A percentile compares a stretch with the other conserved stretches of the same genome.
phyloP scores from a whole-genome alignment of 2,888 invertebrate genomes.

The Argyresthia albistria region DNA sequence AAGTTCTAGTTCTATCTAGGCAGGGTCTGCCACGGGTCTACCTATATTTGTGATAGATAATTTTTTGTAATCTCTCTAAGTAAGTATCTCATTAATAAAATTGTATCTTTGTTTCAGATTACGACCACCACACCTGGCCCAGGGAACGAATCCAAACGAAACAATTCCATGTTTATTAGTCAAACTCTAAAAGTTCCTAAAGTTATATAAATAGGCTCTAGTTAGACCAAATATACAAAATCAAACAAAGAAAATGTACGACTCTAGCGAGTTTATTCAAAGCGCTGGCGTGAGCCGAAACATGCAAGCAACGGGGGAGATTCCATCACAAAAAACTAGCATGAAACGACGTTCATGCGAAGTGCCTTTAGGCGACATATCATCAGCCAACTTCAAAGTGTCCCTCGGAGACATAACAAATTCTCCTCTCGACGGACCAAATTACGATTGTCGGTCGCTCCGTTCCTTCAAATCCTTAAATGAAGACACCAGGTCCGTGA shows the following conservation, averaged over 20 bases:
- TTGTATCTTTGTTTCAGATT: conserved; percentile 49
- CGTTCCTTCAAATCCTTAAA: conserved; percentile 39
- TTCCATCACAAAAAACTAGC: conserved; percentile 58
- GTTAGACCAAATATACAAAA: conserved; percentile 27
- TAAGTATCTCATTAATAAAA: neutral
- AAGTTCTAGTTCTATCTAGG: too few relatives aligned
- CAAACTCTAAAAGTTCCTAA: conserved; percentile 57
- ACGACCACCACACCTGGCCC: conserved; percentile 11
- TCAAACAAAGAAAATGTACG: conserved; percentile 40
- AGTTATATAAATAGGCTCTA: conserved; percentile 12
- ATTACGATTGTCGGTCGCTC: conserved; percentile 50
- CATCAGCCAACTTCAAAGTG: conserved; percentile 60
- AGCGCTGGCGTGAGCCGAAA: conserved; percentile 63
- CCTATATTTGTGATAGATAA: neutral
- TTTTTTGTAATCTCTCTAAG: too few relatives aligned
- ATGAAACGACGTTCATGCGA: conserved; percentile 64
- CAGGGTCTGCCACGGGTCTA: neutral
- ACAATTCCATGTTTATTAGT: conserved; percentile 60
- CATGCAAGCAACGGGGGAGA: conserved; percentile 62
- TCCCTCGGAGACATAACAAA: conserved; percentile 53
- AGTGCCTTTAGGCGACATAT: conserved; percentile 59
- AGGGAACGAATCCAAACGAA: conserved; percentile 25
- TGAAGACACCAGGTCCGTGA: conserved; percentile 41
- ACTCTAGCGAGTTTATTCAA: conserved; percentile 59
- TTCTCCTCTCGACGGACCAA: conserved; percentile 25